Evolutionary conservation across 2,888 invertebrate genomes (phyloP), one percentile per base, ranked within the genome.

Genomic region (Calliphora vomitoria): DNA sequence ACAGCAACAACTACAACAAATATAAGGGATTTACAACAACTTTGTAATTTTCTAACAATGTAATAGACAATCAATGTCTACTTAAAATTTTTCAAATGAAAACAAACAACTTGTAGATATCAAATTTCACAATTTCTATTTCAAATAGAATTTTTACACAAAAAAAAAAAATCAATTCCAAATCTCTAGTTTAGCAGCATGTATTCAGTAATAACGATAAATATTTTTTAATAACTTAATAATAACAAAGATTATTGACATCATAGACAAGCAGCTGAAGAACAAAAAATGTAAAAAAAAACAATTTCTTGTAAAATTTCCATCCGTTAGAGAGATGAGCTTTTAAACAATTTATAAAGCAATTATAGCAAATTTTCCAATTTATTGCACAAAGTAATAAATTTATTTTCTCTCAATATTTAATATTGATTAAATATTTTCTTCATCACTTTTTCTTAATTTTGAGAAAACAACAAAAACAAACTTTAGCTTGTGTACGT

Each of bases 291-390:
- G 4, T 31, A 50, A 62, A 71, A 80, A 80, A 44, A 71, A 69
- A 31, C 25, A 64, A 82, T 66, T 20, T 53, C 62, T 47, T 6
- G 53, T 25, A 58, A 76, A 38, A 72, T 58, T 58, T 68, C 15
- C 35, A 15, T 18, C 35, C 31, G 11, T 71, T 71, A 11, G 4
- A 25, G 53, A 18, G 50, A 53, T 60, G 31, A 79, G 68, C 62
- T 79, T 75, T 55, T 25, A 69, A 78, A 85, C 74, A 78, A 75
- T 79, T 79, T 85, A 6, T 1, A 81, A 80, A 87, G 66, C 83
- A 87, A 87, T 87, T 87, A 87, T 47, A 76, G 66, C 31, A 72
- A 71, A 87, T 84, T 81, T 87, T 81, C 80, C 87, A 87, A 72
- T 84, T 87, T 81, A 84, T 75, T 84, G 81, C 84, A 84, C 72